A percentile compares a stretch with the other conserved stretches of the same genome.
phyloP scores from a whole-genome alignment of 2,888 invertebrate species.

The Elysia crispata region DNA sequence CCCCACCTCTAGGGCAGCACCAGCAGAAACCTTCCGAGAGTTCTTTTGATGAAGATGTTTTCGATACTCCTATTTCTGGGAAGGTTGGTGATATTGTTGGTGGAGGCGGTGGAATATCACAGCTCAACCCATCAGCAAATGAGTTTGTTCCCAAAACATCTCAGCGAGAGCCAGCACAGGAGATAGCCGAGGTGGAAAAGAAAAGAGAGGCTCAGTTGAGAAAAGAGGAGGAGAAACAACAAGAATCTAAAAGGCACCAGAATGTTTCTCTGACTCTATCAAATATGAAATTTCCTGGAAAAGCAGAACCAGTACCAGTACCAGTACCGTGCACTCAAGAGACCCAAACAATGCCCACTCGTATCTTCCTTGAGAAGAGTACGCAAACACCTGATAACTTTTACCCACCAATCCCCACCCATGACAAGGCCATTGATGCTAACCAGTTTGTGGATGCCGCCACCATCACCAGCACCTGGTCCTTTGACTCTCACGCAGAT shows the following conservation, averaged over 20 bases:
- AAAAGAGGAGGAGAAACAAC: slow-evolving; percentile 15
- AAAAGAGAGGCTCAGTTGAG: slow-evolving; percentile 33
- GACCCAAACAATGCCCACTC: slow-evolving; percentile 37
- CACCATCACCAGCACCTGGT: slow-evolving; percentile 29
- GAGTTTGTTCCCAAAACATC: slow-evolving; percentile 46
- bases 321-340: not conserved
- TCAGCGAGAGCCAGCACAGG: slow-evolving; percentile 25
- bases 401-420: slow-evolving; percentile 53
- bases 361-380: slow-evolving; percentile 47
- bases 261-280: slow-evolving; percentile 33
- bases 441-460: slow-evolving; percentile 50
- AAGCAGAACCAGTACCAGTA: not conserved
- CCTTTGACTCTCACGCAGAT: slow-evolving; percentile 46
- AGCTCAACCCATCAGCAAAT: slow-evolving; percentile 39
- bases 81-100: slow-evolving; percentile 40
- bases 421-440: slow-evolving; percentile 53
- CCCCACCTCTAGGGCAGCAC: slow-evolving; percentile 38
- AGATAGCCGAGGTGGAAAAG: slow-evolving; percentile 37
- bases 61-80: slow-evolving; percentile 35
- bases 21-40: slow-evolving; percentile 38
- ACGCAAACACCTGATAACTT: slow-evolving; percentile 53
- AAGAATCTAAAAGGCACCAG: slow-evolving; percentile 26
- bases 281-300: slow-evolving; percentile 41
- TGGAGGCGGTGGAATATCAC: not conserved
- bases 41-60: slow-evolving; percentile 50